These are phyloP conservation scores for Poeciliopsis turrubarensis DNA, from an alignment of 2,113 vertebrate species.

Conservation along the genomic window DNA sequence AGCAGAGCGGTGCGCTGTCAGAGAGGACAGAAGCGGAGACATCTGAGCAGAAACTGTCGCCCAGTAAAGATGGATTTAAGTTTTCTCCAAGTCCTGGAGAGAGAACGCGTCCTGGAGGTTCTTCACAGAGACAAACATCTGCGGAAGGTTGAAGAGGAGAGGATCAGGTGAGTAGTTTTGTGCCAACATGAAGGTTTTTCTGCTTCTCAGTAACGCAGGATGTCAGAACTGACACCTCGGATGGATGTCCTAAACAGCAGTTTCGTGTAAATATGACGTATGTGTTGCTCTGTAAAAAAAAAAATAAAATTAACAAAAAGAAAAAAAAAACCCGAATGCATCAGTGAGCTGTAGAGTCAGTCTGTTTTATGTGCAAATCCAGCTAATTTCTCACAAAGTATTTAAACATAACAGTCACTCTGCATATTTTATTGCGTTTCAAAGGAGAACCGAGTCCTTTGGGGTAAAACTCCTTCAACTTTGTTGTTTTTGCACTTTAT, in stretches of 20 bases:
- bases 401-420: not conserved
- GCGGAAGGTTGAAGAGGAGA: slow-evolving; percentile 83
- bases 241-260: not conserved
- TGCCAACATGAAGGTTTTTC: not conserved
- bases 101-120: slow-evolving; percentile 86
- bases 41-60: slow-evolving; percentile 2
- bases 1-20: slow-evolving; percentile 15
- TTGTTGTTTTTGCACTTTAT: not conserved
- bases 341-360: not conserved
- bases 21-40: slow-evolving; percentile 20
- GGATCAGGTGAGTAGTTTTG: slow-evolving; percentile 82
- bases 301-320: not conserved
- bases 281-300: not conserved
- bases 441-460: not conserved
- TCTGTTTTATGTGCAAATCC: not conserved
- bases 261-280: not conserved
- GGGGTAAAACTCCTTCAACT: not conserved
- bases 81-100: slow-evolving; percentile 83
- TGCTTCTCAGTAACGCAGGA: slow-evolving; percentile 5
- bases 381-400: not conserved
- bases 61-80: slow-evolving; percentile 77
- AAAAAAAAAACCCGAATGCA: not conserved
- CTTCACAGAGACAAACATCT: slow-evolving; percentile 86
- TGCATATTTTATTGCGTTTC: not conserved
- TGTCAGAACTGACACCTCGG: not conserved